These are phyloP conservation scores for Clupea harengus DNA, from an alignment of 2,113 vertebrate species.

Conservation along the genomic window DNA sequence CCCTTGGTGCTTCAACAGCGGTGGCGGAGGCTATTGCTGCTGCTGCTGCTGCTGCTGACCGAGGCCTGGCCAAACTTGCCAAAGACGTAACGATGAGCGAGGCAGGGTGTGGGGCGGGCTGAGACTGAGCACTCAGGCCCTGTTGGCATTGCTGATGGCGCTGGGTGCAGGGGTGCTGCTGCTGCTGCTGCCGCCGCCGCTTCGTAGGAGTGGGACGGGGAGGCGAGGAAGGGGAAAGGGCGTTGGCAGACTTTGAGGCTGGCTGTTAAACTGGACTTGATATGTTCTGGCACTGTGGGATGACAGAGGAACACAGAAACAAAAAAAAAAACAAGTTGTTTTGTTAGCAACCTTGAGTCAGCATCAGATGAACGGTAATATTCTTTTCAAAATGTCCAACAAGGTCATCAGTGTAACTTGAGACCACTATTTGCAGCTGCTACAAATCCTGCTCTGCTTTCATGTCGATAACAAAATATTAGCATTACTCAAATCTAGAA, in stretches of 20 bases:
- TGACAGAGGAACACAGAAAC: conserved; percentile 16
- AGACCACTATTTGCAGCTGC: conserved; percentile 4
- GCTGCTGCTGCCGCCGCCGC: conserved; percentile 60
- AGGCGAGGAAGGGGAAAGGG: conserved; percentile 40
- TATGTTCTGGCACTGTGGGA: conserved; percentile 84
- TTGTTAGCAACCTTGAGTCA: neutral
- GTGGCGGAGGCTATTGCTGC: conserved; percentile 13
- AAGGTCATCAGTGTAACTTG: neutral
- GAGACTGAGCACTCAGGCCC: conserved; percentile 82
- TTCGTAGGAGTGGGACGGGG: conserved; percentile 27
- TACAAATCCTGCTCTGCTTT: conserved; percentile 16
- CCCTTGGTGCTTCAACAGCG: conserved; percentile 72
- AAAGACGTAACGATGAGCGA: conserved; percentile 83
- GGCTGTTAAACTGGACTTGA: conserved; percentile 80
- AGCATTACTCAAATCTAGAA: too few relatives aligned
- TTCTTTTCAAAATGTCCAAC: neutral
- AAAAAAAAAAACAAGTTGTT: neutral
- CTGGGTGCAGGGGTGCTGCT: conserved; percentile 78
- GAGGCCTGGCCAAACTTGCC: conserved; percentile 84
- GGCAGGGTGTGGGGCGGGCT: conserved; percentile 76
- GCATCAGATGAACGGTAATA: neutral
- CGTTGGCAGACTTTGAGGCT: conserved; percentile 76
- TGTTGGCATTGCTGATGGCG: conserved; percentile 93
- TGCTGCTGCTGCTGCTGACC: conserved; percentile 85
- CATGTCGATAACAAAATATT: conserved; percentile 18